Conservation (phyloP, 2,888 invertebrate genomes). For the Pheosia gnoma region DNA sequence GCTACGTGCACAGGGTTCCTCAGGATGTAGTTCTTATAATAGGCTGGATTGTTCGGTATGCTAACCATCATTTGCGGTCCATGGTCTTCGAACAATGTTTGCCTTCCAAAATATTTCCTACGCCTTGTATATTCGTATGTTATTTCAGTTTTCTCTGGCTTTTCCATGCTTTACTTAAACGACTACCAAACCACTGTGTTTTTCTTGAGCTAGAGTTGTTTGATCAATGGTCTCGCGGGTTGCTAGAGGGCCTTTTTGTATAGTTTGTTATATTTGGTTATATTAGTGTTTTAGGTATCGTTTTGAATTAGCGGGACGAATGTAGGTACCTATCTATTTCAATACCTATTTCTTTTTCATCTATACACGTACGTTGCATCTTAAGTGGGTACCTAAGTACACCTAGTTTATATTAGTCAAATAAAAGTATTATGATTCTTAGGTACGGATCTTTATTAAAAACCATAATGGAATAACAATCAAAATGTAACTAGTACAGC, state of each 20-base stretch:
- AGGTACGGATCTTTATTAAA: not conserved
- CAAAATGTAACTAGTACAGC: conserved; percentile 52
- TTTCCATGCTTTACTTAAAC: conserved; percentile 55
- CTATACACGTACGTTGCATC: too few relatives aligned
- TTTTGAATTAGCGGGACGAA: too few relatives aligned
- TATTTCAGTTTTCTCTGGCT: conserved; percentile 67
- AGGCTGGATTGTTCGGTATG: conserved; percentile 85
- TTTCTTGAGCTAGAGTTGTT: not conserved
- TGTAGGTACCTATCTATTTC: not conserved
- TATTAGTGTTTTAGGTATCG: too few relatives aligned
- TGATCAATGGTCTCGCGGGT: conserved; percentile 31
- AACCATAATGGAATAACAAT: not conserved
- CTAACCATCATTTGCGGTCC: conserved; percentile 86
- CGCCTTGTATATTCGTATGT: conserved; percentile 86
- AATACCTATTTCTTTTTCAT: too few relatives aligned
- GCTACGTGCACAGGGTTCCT: conserved; percentile 86
- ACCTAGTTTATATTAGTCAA: not conserved
- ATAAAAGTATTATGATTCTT: not conserved
- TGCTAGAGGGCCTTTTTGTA: not conserved
- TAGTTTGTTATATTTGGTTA: too few relatives aligned
- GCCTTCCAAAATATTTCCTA: conserved; percentile 88
- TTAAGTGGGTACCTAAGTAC: too few relatives aligned
- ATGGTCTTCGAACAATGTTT: conserved; percentile 87
- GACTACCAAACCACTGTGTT: not conserved
- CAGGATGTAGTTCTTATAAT: conserved; percentile 81